Base-by-base conservation (phyloP, 2,797 vertebrate genomes). In the Gobionotothen gibberifrons region DNA sequence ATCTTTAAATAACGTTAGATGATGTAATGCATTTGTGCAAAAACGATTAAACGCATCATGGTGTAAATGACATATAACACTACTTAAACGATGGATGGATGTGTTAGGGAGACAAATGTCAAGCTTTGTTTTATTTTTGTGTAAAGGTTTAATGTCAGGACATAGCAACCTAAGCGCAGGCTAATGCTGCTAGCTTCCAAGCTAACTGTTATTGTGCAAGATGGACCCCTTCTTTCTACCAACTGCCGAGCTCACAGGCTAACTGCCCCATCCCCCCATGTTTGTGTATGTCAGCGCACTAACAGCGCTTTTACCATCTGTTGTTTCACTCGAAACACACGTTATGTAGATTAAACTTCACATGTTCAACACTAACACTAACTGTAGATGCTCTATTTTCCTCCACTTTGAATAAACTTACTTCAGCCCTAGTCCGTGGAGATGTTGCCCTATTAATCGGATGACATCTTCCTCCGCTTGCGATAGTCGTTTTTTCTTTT, bases 381-480 rank as follows among this genome's bases (percentile, higher is more conserved):
- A 26, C 26, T 5, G 26, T 26, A 42, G 1, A 40, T 32, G 17
- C n/a, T 21, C 76, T 69, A 62, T 76, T 84, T 62, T 61, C 54
- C 43, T 56, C 49, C 36, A 87, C 67, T 90, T 40, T 67, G 61
- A 64, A 74, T 85, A 79, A 85, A 97, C 98, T 98, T 97, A 99
- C 98, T 98, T 98, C 74, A 99, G 96, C 90, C 98, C 98, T 72
- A 99, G 93, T 85, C 97, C 97, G 85, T 98, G 96, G 69, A 99
- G 96, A 95, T 99, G 98, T 93, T 99, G 98, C 85, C 98, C 98
- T 93, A 99, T 99, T 81, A 99, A 96, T 90, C 98, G 95, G 89
- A 99, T 99, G 92, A 99, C 97, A 94, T 99, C 98, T 93, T 99
- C 98, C 74, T 99, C 98, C 40, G 96, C 96, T 92, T 97, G 97